Conservation (phyloP, 2,888 invertebrate species). For the Hipparchia semele region DNA sequence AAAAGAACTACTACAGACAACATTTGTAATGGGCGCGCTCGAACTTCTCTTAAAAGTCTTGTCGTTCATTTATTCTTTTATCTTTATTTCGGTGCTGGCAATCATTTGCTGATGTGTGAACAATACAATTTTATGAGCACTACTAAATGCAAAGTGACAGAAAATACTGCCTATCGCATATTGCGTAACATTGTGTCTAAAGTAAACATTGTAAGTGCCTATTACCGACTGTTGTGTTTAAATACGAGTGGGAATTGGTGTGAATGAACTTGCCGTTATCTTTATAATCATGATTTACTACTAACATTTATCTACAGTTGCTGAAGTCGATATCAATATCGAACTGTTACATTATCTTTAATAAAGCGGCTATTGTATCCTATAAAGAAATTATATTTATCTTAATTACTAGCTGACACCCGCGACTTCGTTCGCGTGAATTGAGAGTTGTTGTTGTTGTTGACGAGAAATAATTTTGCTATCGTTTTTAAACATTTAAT, state of each 20-base stretch:
- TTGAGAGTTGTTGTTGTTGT: no score
- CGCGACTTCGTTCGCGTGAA: no score
- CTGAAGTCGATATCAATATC: slow-evolving; percentile 1
- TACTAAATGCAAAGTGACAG: neutral
- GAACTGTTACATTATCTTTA: neutral
- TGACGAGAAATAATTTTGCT: no score
- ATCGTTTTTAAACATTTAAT: no score
- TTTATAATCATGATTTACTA: slow-evolving; percentile 12
- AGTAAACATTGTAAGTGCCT: slow-evolving; percentile 1
- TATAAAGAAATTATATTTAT: no score
- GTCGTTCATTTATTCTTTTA: no score
- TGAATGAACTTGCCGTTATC: slow-evolving; percentile 15
- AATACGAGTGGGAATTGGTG: neutral
- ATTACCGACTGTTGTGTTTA: neutral
- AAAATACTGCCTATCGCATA: neutral
- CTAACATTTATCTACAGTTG: neutral
- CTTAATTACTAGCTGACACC: no score
- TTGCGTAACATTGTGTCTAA: neutral
- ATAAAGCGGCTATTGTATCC: neutral
- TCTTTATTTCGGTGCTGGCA: no score
- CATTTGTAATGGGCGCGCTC: no score
- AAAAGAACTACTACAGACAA: no score
- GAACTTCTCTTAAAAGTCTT: no score
- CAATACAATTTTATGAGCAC: neutral
- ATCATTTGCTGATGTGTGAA: neutral